Conservation (phyloP, 1,140 invertebrate species). For the Pseudomyrmex concolor region DNA sequence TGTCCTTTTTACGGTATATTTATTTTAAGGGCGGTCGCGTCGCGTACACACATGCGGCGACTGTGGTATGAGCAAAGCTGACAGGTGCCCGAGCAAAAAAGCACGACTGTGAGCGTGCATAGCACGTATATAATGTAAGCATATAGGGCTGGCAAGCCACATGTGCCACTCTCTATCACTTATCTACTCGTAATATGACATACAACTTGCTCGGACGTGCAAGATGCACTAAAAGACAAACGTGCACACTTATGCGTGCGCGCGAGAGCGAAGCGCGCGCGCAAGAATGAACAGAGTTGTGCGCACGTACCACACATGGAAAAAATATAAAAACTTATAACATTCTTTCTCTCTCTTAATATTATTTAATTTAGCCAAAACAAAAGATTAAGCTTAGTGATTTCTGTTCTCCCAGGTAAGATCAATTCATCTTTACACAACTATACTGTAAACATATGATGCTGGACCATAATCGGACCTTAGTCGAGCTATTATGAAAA, state of each 20-base stretch:
- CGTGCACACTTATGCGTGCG: neutral
- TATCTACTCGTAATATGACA: conserved; percentile 79
- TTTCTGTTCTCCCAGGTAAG: neutral
- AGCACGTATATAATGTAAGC: conserved; percentile 80
- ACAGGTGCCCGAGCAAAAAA: conserved; percentile 82
- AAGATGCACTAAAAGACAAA: conserved; percentile 63
- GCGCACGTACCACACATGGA: neutral
- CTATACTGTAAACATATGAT: neutral
- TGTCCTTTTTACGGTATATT: conserved; percentile 77
- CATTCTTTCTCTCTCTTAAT: neutral
- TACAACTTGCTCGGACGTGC: conserved; percentile 56
- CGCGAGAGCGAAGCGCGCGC: neutral
- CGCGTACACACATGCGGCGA: conserved; percentile 74
- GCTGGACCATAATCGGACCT: neutral
- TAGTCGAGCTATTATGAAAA: no score
- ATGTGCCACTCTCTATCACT: conserved; percentile 82
- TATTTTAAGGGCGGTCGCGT: conserved; percentile 77
- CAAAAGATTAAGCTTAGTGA: no score
- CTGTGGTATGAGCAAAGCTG: conserved; percentile 79
- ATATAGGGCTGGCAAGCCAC: conserved; percentile 82
- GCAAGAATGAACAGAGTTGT: neutral
- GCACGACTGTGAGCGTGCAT: conserved; percentile 64
- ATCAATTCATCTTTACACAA: neutral
- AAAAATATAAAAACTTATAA: neutral
- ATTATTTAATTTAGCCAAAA: neutral